Conservation (phyloP, 2,888 invertebrate genomes). For the Trachelus troglodyta region DNA sequence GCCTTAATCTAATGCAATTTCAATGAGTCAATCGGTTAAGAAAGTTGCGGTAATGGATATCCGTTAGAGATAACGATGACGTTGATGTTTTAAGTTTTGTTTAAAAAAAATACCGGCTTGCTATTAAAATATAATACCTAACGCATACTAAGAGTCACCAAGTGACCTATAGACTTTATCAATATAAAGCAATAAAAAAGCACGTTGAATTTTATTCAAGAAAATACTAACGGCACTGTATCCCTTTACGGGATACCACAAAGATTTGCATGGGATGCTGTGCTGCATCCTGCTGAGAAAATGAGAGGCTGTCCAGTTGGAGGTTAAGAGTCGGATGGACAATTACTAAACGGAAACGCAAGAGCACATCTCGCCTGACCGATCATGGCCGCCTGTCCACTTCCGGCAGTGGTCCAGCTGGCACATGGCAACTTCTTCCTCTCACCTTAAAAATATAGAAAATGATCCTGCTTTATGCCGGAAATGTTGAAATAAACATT, state of each 20-base stretch:
- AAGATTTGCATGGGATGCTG: neutral
- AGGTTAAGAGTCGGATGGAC: neutral
- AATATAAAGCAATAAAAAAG: neutral
- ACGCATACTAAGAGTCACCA: neutral
- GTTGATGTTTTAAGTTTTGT: neutral
- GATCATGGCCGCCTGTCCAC: conserved; percentile 13
- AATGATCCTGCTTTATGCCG: neutral
- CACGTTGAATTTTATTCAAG: neutral
- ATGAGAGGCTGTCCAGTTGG: neutral
- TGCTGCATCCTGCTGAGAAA: neutral
- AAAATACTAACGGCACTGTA: neutral
- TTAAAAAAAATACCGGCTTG: neutral
- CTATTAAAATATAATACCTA: neutral
- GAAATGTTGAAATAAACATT: too few species aligned
- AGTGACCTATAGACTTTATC: neutral
- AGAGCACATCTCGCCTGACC: conserved; percentile 3
- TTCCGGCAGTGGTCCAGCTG: conserved; percentile 27
- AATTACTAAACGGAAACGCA: conserved; percentile 24
- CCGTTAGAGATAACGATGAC: neutral
- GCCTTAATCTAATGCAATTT: neutral
- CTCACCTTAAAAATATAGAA: neutral
- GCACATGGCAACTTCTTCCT: conserved; percentile 14
- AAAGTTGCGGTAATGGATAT: neutral
- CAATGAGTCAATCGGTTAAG: neutral
- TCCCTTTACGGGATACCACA: neutral